Base-by-base conservation (phyloP, 2,888 invertebrate genomes). In the Galeruca laticollis region DNA sequence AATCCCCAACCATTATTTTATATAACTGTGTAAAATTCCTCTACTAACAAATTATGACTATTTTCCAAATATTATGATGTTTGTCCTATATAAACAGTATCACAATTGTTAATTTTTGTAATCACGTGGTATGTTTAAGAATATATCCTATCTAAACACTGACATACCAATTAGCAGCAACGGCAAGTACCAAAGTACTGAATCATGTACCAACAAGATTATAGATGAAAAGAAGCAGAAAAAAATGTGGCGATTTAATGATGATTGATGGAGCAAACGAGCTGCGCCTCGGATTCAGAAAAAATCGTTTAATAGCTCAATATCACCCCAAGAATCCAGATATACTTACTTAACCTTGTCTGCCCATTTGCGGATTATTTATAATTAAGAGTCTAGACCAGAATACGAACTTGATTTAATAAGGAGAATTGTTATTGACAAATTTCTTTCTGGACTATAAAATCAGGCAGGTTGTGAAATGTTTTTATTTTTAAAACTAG, bases 341-440 rank as follows among this genome's bases (percentile, higher is more conserved):
- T 49, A n/a, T n/a, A n/a, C n/a, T 60, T 72, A 64, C 61, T 72
- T 68, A 62, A 72, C 72, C 72, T 72, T 70, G 72, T 72, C 72
- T 70, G 72, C 49, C 69, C 72, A 70, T 72, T 49, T 69, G 52
- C 61, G 68, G 69, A 64, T 70, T 64, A 70, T 68, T 70, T 68
- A 69, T 69, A 72, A 72, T 72, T 72, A 68, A 72, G 56, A 72
- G 72, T 72, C 69, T 70, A 72, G 69, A 72, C 72, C 69, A 64
- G 63, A 68, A 67, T 69, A 47, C 69, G 11, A 15, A 10, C 18
- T 57, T 11, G 21, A 57, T 57, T 47, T 8, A 57, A 57, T 57
- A 13, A 31, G 8, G 21, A 31, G 56, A 57, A 54, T 54, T 54
- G 21, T 11, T 52, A 20, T 52, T 52, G n/a, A 52, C 21, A 3